These are phyloP conservation scores for Morinoia aosen DNA, from an alignment of 2,888 invertebrate genomes.

Conservation along the genomic window DNA sequence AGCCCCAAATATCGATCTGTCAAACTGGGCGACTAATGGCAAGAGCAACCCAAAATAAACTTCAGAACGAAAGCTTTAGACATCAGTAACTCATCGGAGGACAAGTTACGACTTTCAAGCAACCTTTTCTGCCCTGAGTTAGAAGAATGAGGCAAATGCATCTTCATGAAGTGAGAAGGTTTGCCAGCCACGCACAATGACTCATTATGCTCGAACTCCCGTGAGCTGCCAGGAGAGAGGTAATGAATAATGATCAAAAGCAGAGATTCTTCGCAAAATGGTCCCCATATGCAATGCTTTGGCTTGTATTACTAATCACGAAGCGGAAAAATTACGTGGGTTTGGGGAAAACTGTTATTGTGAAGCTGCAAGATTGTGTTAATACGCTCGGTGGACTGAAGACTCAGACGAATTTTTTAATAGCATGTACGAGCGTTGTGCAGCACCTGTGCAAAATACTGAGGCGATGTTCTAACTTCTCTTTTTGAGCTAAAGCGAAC, in stretches of 20 bases:
- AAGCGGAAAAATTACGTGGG: not conserved
- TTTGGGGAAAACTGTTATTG: not conserved
- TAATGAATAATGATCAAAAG: not conserved
- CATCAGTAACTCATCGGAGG: not conserved
- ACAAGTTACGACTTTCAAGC: not conserved
- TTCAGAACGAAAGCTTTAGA: not conserved
- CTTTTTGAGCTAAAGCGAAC: too few species aligned
- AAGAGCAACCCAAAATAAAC: not conserved
- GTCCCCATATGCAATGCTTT: not conserved
- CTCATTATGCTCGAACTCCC: not conserved
- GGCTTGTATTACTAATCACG: not conserved
- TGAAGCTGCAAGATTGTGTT: not conserved
- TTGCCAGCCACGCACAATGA: not conserved
- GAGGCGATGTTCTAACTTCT: too few species aligned
- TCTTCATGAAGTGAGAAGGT: not conserved
- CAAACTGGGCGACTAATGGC: not conserved
- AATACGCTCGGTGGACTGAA: too few species aligned
- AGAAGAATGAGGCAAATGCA: not conserved
- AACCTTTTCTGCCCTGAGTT: not conserved
- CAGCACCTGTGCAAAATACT: too few species aligned
- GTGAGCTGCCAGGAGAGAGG: not conserved
- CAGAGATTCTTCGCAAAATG: not conserved
- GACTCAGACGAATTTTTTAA: too few species aligned
- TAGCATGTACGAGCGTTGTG: too few species aligned
- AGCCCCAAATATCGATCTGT: not conserved